Evolutionary conservation across 2,797 vertebrate species (phyloP).

Genomic region (Petrocephalus sullivani): DNA sequence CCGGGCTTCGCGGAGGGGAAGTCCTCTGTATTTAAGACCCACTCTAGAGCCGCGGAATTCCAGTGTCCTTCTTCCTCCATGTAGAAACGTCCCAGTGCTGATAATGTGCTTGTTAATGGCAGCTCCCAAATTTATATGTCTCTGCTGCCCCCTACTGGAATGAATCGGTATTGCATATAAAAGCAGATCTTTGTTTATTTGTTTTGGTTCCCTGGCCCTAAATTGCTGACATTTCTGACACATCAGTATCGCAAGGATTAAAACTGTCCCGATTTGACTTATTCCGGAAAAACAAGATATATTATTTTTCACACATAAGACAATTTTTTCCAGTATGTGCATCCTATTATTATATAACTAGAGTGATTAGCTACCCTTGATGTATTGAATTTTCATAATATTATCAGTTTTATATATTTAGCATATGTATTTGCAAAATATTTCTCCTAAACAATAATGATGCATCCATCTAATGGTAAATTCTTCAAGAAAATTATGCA

Average conservation of each 20-base stretch:
- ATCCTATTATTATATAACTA: not conserved
- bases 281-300: not conserved
- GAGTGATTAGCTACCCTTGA: not conserved
- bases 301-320: not conserved
- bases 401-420: not conserved
- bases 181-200: not conserved
- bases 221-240: not conserved
- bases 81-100: not conserved
- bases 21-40: not conserved
- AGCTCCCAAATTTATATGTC: not conserved
- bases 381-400: not conserved
- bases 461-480: not conserved
- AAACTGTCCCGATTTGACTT: not conserved
- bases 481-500: not conserved
- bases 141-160: constrained; percentile 22
- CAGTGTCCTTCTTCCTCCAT: not conserved
- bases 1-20: not conserved
- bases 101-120: not conserved
- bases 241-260: not conserved
- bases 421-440: not conserved
- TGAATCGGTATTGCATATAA: constrained; percentile 7
- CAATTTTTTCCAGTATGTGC: not conserved
- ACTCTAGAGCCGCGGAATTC: not conserved
- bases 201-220: not conserved
- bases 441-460: not conserved